Base-by-base conservation (phyloP, 1,140 invertebrate genomes). In the Nylanderia fulva region DNA sequence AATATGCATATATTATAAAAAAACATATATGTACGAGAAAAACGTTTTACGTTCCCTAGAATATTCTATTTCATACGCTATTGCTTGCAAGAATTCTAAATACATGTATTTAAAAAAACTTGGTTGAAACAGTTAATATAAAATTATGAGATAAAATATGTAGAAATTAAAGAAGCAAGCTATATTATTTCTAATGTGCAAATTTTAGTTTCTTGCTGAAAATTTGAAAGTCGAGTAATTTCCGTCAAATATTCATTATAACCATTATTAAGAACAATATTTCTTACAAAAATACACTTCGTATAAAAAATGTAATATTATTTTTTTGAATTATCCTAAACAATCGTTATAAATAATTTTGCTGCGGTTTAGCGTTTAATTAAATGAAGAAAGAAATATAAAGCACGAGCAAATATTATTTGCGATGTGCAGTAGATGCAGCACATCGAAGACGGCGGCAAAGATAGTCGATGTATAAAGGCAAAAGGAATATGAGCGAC, bases 401-500 rank as follows among this genome's bases (percentile, higher is more conserved):
- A 76, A 33, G 3, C 29, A 39, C 27, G 8, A 63, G 27, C 15
- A 27, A 54, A 68, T 36, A 39, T 68, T 54, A 68, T 66, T 48
- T 29, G 3, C 27, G 29, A 76, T 33, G 18, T 48, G 39, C 63
- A 39, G 58, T 15, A 11, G 1, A 27, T 15, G 33, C 8, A n/a
- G n/a, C n/a, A n/a, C n/a, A 18, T 36, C 42, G 21, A 52, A 54
- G 13, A 64, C 42, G 9, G n/a, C 42, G 29, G 29, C 29, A 33
- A 29, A 21, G 29, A 48, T 48, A 18, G 45, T 48, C 11, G 11
- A 39, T 13, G n/a, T 56, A 80, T 56, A 52, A 69, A 72, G 71
- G 66, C 36, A 18, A 39, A 82, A 82, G 66, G 58, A 82, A 71
- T 58, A 80, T 48, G 77, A 80, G 64, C 61, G 48, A 42, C 42